Base-by-base conservation (phyloP, 2,113 vertebrate species). In the Monarcha castaneiventris region DNA sequence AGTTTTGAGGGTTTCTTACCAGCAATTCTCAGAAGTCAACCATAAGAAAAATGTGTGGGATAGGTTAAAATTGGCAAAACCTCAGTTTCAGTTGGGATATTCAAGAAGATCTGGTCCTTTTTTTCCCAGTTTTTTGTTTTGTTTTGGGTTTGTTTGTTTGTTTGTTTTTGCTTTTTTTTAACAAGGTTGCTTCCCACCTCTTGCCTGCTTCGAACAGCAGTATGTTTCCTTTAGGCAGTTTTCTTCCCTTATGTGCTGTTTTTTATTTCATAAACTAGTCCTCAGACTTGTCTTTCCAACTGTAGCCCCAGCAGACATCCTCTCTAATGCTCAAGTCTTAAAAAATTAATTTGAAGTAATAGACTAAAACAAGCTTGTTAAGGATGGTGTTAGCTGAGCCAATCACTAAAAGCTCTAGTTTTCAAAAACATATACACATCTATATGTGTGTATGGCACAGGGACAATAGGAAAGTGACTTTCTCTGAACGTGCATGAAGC, bases 311-410 rank as follows among this genome's bases (percentile, higher is more conserved):
- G 85, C 16, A 95, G 94, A 84, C 77, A 63, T 79, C 67, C 74
- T 95, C 87, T 90, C 92, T 82, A 96, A 91, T 90, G 93, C 64
- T 81, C 71, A 61, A 62, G 55, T 66, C 90, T 95, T 97, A 87
- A 96, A 97, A 97, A 87, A 96, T 96, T 95, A 85, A 96, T 96
- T 93, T 95, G 90, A 90, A 94, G 90, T 95, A 95, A 96, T 94
- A 93, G 91, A 91, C 78, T 94, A 90, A 94, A 96, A 68, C 89
- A 95, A 94, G 86, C 80, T 90, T 95, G 91, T 95, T 90, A 96
- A 87, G 71, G 41, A 85, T 95, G 90, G 72, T 92, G 85, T 76
- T 76, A 72, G 72, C 87, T 13, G 4, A 93, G 51, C 63, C 92
- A 84, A 27, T 85, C 83, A 46, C 79, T 94, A 51, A 82, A 76